Evolutionary conservation across 2,888 invertebrate genomes (phyloP).

Genomic region (Tethea ocularis): DNA sequence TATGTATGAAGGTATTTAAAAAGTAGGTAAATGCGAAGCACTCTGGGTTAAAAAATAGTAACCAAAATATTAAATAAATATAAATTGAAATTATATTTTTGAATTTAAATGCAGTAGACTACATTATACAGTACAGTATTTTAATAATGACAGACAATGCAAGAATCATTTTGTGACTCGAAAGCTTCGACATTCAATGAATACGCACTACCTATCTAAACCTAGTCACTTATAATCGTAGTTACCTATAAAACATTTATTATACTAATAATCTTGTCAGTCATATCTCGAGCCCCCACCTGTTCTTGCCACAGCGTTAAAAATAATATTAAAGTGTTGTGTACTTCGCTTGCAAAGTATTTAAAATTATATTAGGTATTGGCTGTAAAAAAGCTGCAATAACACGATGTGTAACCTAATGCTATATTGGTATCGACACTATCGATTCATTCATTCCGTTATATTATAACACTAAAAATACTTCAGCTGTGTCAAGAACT

Average conservation of each 20-base stretch:
- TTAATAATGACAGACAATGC: constrained; percentile 41
- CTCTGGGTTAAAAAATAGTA: neutral
- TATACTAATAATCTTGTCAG: constrained; percentile 72
- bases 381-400: constrained; percentile 27
- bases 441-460: too few relatives aligned
- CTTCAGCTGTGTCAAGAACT: constrained; percentile 64
- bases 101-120: neutral
- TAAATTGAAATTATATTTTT: neutral
- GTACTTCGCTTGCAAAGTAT: constrained; percentile 7
- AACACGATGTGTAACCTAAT: constrained; percentile 15
- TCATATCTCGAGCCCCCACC: constrained; percentile 61
- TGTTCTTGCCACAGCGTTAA: constrained; percentile 68
- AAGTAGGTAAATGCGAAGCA: neutral
- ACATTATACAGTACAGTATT: neutral
- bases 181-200: constrained; percentile 60
- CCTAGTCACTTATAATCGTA: constrained; percentile 60
- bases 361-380: neutral
- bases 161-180: constrained; percentile 54
- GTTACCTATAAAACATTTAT: constrained; percentile 71
- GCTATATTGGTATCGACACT: constrained; percentile 15
- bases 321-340: constrained; percentile 23
- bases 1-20: neutral
- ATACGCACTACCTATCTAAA: constrained; percentile 70
- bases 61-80: neutral
- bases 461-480: constrained; percentile 1